Conservation (phyloP, 2,113 vertebrate genomes). For the Cinclus mexicanus region DNA sequence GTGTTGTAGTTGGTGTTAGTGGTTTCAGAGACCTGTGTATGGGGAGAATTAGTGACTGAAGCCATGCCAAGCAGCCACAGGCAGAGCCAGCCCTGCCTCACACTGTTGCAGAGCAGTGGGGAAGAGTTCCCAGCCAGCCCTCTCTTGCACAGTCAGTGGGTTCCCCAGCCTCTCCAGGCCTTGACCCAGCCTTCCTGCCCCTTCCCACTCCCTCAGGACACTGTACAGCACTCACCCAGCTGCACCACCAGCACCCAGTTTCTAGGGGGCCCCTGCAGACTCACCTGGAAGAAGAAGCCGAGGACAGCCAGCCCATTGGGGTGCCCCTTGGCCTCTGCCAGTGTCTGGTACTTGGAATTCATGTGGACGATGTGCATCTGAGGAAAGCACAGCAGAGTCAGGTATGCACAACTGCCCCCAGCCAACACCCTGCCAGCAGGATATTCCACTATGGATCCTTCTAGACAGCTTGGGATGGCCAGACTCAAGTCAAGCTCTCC, state of each 20-base stretch:
- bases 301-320: constrained; percentile 81
- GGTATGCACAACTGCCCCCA: fast-evolving
- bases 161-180: background rate
- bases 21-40: constrained; percentile 52
- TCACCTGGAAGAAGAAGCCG: constrained; percentile 81
- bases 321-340: constrained; percentile 74
- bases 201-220: fast-evolving
- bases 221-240: fast-evolving
- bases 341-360: constrained; percentile 76
- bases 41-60: background rate
- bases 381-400: background rate
- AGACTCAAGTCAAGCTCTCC: background rate
- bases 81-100: background rate
- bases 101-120: background rate
- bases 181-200: background rate
- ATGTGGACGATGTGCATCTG: constrained; percentile 87
- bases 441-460: fast-evolving
- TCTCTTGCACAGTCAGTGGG: fast-evolving
- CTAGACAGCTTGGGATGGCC: background rate
- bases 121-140: background rate
- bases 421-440: background rate
- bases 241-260: background rate
- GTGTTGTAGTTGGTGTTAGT: constrained; percentile 81
- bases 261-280: background rate
- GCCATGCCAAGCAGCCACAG: fast-evolving